Percentiles rank a stretch among this genome's conserved stretches.
Conservation (phyloP, 1,140 invertebrate genomes). For the Chionoecetes opilio region DNA sequence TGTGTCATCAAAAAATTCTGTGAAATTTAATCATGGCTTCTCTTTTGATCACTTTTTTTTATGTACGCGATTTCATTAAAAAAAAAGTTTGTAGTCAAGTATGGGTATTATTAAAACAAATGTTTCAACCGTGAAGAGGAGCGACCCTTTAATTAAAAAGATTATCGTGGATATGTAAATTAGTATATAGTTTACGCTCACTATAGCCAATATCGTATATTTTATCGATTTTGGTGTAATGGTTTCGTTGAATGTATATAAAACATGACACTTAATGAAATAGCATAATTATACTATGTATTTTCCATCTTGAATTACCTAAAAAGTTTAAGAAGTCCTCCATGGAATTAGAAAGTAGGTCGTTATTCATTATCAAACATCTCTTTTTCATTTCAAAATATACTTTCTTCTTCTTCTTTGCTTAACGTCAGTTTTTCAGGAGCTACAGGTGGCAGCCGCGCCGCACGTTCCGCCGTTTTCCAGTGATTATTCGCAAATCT, state of each 20-base stretch:
- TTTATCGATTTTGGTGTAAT: slow-evolving; percentile 1
- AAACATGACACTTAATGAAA: too few species aligned
- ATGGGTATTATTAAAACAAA: neutral
- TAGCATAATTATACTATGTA: too few species aligned
- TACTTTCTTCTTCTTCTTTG: too few species aligned
- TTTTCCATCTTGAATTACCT: too few species aligned
- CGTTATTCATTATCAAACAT: too few species aligned
- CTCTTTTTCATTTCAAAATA: too few species aligned
- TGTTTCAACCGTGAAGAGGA: neutral
- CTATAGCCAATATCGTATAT: neutral
- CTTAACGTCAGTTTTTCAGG: neutral
- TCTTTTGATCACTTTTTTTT: too few species aligned
- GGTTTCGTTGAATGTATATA: neutral
- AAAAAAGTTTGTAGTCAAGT: neutral
- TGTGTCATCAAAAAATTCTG: too few species aligned
- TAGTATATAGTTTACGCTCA: neutral
- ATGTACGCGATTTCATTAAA: too few species aligned
- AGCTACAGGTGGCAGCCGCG: neutral
- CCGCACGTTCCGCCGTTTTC: neutral
- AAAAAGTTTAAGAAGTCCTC: too few species aligned
- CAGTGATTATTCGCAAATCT: neutral
- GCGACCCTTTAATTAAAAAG: neutral
- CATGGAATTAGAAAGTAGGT: too few species aligned
- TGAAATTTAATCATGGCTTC: too few species aligned
- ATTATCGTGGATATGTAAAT: neutral